phyloP scores from a whole-genome alignment of 1,140 invertebrate species.

The Drosophila miranda region DNA sequence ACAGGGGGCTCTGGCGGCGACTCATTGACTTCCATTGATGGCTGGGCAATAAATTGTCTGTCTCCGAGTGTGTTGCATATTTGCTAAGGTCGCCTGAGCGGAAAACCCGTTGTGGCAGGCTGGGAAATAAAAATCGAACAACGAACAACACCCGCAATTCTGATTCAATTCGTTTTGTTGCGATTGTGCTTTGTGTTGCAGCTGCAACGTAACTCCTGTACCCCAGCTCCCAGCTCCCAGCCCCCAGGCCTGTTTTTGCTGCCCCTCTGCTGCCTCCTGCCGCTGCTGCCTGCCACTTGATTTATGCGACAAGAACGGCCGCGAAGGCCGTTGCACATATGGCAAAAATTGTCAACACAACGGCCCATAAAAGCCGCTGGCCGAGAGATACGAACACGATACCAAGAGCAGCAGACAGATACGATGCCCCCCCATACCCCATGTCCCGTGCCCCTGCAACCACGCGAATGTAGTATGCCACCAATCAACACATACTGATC shows the following conservation, averaged over 20 bases:
- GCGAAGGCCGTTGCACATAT: slow-evolving; percentile 74
- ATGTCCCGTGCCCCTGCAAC: too few species aligned
- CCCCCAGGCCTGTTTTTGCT: background rate
- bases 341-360: slow-evolving; percentile 77
- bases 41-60: slow-evolving; percentile 59
- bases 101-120: slow-evolving; percentile 54
- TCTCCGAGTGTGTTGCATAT: slow-evolving; percentile 66
- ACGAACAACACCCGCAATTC: slow-evolving; percentile 67
- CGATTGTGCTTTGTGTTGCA: slow-evolving; percentile 42
- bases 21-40: slow-evolving; percentile 64
- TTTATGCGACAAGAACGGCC: slow-evolving; percentile 69
- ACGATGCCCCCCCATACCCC: slow-evolving; percentile 11
- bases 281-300: slow-evolving; percentile 46
- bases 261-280: background rate
- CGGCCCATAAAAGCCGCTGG: slow-evolving; percentile 53
- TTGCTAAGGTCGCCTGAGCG: slow-evolving; percentile 68
- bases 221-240: too few species aligned
- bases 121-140: slow-evolving; percentile 34
- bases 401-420: slow-evolving; percentile 33
- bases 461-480: slow-evolving; percentile 7
- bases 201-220: slow-evolving; percentile 29
- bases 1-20: too few species aligned
- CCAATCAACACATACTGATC: slow-evolving; percentile 77
- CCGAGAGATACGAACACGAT: slow-evolving; percentile 60
- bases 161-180: slow-evolving; percentile 35